A percentile compares a stretch with the other conserved stretches of the same genome.
Evolutionary conservation across 92 coral and sea anemone genomes (phyloP).

Genomic region (Paramuricea clavata): DNA sequence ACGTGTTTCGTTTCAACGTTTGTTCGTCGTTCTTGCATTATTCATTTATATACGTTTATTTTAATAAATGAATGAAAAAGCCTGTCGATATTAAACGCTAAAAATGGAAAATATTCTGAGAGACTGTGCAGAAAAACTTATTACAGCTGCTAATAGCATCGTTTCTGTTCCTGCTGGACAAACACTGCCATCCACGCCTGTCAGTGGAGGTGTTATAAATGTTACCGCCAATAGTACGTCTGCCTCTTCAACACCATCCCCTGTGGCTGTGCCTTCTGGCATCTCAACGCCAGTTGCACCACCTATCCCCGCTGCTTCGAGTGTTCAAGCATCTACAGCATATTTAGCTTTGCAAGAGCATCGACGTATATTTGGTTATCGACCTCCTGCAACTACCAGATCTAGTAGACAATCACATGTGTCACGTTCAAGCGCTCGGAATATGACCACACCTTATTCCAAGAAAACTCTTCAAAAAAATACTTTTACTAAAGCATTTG

Average conservation of each 20-base stretch:
- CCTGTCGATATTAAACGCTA: background rate
- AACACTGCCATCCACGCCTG: background rate
- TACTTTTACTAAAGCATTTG: slow-evolving; percentile 46
- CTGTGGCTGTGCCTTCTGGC: background rate
- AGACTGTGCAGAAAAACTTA: slow-evolving; percentile 58
- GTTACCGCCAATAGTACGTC: background rate
- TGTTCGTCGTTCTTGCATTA: background rate
- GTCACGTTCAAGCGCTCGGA: background rate
- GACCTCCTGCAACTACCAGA: slow-evolving; percentile 65
- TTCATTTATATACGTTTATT: background rate
- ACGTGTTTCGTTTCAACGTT: background rate
- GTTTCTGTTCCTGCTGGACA: background rate
- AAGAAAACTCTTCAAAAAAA: background rate
- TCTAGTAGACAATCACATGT: background rate
- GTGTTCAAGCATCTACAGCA: background rate
- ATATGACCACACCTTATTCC: background rate
- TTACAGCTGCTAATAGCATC: slow-evolving; percentile 61
- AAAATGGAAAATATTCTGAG: slow-evolving; percentile 56
- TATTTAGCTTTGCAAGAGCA: slow-evolving; percentile 60
- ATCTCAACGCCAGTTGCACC: background rate
- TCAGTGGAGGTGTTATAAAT: background rate
- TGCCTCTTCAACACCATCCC: background rate
- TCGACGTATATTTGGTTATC: slow-evolving; percentile 71
- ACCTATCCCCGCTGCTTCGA: slow-evolving; percentile 23
- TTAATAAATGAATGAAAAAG: background rate